Conservation (phyloP, 2,888 invertebrate genomes). For the Leuctra nigra region DNA sequence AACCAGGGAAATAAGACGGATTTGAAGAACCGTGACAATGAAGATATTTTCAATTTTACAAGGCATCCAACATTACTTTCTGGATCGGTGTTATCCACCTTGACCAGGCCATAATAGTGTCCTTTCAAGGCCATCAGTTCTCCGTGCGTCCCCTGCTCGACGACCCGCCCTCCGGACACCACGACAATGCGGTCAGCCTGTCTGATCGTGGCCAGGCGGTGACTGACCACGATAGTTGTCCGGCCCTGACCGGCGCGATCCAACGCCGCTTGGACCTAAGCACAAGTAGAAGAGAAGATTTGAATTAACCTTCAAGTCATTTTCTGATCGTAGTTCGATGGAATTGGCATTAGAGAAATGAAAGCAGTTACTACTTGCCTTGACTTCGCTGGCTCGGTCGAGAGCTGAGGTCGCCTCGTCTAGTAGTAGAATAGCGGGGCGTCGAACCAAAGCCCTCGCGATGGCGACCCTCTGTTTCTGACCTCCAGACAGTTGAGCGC, state of each 20-base stretch:
- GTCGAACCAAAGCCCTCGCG: constrained; percentile 68
- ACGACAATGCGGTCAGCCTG: constrained; percentile 41
- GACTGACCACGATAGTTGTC: constrained; percentile 43
- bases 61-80: too few relatives aligned
- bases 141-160: constrained; percentile 67
- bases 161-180: constrained; percentile 61
- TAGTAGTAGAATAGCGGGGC: constrained; percentile 64
- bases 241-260: constrained; percentile 61
- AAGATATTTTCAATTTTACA: neutral
- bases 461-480: constrained; percentile 83
- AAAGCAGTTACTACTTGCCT: too few relatives aligned
- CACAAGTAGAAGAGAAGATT: neutral
- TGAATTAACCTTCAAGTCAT: too few relatives aligned
- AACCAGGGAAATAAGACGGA: neutral
- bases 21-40: neutral
- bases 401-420: constrained; percentile 83
- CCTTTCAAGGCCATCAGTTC: constrained; percentile 57
- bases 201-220: constrained; percentile 39
- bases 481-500: constrained; percentile 74
- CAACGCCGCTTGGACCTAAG: constrained; percentile 68
- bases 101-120: constrained; percentile 59
- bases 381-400: constrained; percentile 72
- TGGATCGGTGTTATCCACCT: constrained; percentile 30
- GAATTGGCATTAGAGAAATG: neutral
- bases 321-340: too few relatives aligned